These are phyloP conservation scores for Halcyon chelicuti DNA, from an alignment of 2,797 vertebrate genomes.

Conservation along the genomic window DNA sequence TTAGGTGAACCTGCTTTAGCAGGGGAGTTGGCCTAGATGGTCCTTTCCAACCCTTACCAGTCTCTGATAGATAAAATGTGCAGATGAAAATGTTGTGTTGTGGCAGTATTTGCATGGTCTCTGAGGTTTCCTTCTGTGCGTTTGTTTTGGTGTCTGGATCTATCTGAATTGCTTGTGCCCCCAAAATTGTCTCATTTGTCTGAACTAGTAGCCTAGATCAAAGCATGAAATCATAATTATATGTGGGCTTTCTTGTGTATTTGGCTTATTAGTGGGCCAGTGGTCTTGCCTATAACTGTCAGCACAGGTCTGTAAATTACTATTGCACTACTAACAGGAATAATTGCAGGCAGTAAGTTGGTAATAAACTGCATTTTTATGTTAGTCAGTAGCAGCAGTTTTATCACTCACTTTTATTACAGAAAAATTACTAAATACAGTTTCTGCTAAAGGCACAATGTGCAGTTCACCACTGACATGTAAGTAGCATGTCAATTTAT, in stretches of 20 bases:
- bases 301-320: slow-evolving; percentile 44
- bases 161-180: neutral
- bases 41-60: neutral
- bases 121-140: neutral
- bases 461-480: neutral
- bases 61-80: neutral
- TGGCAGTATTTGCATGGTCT: neutral
- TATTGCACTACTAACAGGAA: neutral
- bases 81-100: neutral
- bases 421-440: neutral
- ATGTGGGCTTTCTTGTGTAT: neutral
- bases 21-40: neutral
- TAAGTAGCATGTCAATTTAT: neutral
- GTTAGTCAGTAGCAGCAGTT: neutral
- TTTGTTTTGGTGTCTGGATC: neutral
- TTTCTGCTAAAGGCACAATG: slow-evolving; percentile 24
- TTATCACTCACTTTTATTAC: slow-evolving; percentile 44
- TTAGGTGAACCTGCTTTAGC: neutral
- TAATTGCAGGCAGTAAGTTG: neutral
- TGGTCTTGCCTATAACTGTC: neutral
- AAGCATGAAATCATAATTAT: neutral
- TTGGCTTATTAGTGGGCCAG: slow-evolving; percentile 17
- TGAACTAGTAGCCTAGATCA: neutral
- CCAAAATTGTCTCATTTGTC: neutral
- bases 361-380: slow-evolving; percentile 38